A percentile compares a stretch with the other conserved stretches of the same genome.
phyloP scores from a whole-genome alignment of 1,140 invertebrate genomes.

The Ganaspis sp. region DNA sequence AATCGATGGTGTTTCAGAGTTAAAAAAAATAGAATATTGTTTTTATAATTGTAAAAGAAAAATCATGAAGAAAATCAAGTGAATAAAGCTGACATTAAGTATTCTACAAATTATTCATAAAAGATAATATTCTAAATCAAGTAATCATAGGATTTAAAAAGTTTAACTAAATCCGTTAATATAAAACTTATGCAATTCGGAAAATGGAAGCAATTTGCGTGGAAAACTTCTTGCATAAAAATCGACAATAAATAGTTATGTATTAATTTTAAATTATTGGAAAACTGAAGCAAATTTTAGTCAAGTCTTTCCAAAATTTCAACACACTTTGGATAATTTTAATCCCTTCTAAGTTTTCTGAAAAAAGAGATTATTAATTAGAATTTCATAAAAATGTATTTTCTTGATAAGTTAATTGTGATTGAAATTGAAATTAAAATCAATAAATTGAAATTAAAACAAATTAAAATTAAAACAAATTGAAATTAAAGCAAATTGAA shows the following conservation, averaged over 20 bases:
- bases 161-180: neutral
- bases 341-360: conserved; percentile 45
- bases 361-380: conserved; percentile 25
- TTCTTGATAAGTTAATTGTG: neutral
- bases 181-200: neutral
- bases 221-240: neutral
- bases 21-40: neutral
- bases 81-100: neutral
- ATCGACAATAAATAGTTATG: conserved; percentile 15
- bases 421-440: too few species aligned
- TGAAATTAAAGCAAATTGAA: too few species aligned
- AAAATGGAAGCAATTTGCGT: conserved; percentile 7
- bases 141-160: neutral
- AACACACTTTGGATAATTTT: neutral
- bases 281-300: neutral
- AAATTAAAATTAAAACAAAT: too few species aligned
- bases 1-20: too few species aligned
- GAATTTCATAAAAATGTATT: neutral
- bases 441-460: too few species aligned
- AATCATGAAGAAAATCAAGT: neutral
- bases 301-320: neutral
- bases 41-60: neutral
- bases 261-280: conserved; percentile 4
- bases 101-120: neutral
- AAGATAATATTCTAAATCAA: neutral